phyloP scores from a whole-genome alignment of 53 echinoderm and acorn worm species.

The Patiria pectinifera region DNA sequence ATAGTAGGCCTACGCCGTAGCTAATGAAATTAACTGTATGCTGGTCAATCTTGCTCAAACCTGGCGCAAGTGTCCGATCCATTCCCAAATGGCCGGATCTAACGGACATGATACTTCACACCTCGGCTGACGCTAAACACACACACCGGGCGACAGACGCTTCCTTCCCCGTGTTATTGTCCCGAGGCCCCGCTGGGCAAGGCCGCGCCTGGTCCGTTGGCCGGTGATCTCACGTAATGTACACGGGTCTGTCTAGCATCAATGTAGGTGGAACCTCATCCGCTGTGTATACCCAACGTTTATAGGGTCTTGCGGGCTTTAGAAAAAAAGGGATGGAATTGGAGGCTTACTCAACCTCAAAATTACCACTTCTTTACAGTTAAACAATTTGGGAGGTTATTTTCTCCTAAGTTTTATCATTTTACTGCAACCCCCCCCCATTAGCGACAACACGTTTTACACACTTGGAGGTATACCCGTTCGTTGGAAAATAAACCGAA shows the following conservation, averaged over 20 bases:
- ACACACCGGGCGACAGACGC: conserved; percentile 32
- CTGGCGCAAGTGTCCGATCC: neutral
- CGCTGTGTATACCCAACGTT: neutral
- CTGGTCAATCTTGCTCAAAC: neutral
- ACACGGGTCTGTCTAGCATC: conserved; percentile 2
- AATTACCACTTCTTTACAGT: too few relatives aligned
- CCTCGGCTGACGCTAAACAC: conserved; percentile 55
- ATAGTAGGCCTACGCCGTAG: too few relatives aligned
- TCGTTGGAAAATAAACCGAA: too few relatives aligned
- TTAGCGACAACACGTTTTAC: too few relatives aligned
- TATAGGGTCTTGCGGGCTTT: too few relatives aligned
- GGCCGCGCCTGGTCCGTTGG: conserved; percentile 17
- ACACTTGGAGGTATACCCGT: too few relatives aligned
- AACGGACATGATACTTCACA: conserved; percentile 50
- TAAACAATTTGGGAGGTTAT: too few relatives aligned
- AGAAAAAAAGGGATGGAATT: too few relatives aligned
- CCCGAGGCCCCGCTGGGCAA: conserved; percentile 2
- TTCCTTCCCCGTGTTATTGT: conserved; percentile 31
- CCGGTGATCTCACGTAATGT: neutral
- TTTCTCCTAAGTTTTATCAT: too few relatives aligned
- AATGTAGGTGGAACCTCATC: neutral
- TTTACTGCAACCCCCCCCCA: too few relatives aligned
- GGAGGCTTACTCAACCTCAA: too few relatives aligned
- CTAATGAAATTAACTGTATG: neutral
- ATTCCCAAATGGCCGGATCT: conserved; percentile 26